Evolutionary conservation across 2,888 invertebrate genomes (phyloP), one percentile per base, ranked within the genome.

Genomic region (Ochropacha duplaris): DNA sequence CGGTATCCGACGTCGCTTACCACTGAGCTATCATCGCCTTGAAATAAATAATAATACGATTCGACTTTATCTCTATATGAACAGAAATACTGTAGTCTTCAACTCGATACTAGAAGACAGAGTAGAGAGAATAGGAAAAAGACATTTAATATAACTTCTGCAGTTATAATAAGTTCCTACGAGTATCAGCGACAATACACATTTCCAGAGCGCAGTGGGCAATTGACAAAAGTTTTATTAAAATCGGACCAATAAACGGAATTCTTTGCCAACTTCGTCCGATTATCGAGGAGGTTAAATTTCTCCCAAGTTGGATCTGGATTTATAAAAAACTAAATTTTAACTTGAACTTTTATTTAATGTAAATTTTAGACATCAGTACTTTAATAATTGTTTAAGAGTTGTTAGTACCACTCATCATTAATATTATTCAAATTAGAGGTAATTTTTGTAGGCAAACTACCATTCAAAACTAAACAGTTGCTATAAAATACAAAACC

Each of bases 211-310:
- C 56, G 55, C 16, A 64, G 44, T 19, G 55, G 62, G 57, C 56
- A 60, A 58, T 71, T 24, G 52, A 57, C 49, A 50, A 65, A 78
- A 80, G 67, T 80, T 80, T 71, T 78, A 79, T 78, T 78, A 76
- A 78, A 78, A 74, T 66, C 61, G 68, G 57, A 22, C 58, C 72
- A 68, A 71, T 77, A 76, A 71, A 62, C 57, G 61, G 62, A 59
- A 57, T 68, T 66, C 70, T 65, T 62, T 64, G 57, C 58, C 44
- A 59, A 68, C 59, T 66, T 61, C 55, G 36, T 57, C 31, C 68
- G 68, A 70, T 66, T 70, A 68, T 65, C 61, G 60, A 59, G 63
- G 60, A 66, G 57, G 63, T 62, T 56, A 54, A 61, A 63, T 63
- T 66, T 57, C 55, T 26, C 55, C 61, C 49, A 24, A 11, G 55